Percentiles rank a stretch among this genome's conserved stretches.
Evolutionary conservation across 2,113 vertebrate species (phyloP).

Genomic region (Perognathus longimembris): DNA sequence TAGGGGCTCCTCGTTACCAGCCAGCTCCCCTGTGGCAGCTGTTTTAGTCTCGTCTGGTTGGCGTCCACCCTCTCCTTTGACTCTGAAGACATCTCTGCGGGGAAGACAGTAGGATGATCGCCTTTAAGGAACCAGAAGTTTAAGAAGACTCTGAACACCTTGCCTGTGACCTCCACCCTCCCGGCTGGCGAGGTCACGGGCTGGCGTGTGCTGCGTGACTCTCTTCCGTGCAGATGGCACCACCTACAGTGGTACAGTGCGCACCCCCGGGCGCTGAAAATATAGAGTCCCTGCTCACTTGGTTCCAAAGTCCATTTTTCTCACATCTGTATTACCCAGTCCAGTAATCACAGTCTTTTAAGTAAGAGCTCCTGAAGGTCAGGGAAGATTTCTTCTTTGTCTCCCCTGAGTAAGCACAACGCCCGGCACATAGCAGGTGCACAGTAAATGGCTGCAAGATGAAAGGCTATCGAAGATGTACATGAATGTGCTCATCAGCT

Average conservation of each 20-base stretch:
- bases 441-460: conserved; percentile 57
- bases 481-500: conserved; percentile 74
- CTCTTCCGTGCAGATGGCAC: rapidly evolving
- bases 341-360: conserved; percentile 65
- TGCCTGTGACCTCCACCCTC: background rate
- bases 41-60: background rate
- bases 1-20: background rate
- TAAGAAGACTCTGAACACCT: conserved; percentile 23
- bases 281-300: background rate
- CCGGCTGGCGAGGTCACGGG: background rate
- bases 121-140: background rate
- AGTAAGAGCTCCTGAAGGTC: conserved; percentile 49
- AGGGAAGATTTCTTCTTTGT: conserved; percentile 51
- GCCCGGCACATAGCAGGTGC: conserved; percentile 71
- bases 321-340: conserved; percentile 2
- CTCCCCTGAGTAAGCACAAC: conserved; percentile 38
- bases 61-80: background rate
- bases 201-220: rapidly evolving
- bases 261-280: background rate
- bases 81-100: background rate
- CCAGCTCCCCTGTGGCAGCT: background rate
- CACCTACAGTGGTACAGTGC: background rate
- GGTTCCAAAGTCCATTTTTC: conserved; percentile 30
- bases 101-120: background rate
- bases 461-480: conserved; percentile 48